phyloP scores from a whole-genome alignment of 1,140 invertebrate genomes.

The Brachionus sp. region DNA sequence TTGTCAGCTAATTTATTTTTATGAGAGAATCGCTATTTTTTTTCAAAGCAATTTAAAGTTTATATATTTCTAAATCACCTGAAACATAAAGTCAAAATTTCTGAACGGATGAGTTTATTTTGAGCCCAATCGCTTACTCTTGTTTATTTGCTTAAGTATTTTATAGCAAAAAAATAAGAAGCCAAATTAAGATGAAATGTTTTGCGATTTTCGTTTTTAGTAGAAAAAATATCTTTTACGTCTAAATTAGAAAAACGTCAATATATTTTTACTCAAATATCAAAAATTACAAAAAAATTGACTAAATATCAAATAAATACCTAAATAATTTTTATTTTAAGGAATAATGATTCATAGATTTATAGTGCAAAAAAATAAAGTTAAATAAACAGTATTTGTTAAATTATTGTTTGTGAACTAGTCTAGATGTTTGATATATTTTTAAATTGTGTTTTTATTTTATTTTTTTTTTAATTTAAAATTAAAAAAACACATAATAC shows the following conservation, averaged over 20 bases:
- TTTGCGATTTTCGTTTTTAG: neutral
- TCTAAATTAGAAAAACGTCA: neutral
- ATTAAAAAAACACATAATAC: no score
- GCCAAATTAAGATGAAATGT: neutral
- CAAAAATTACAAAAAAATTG: neutral
- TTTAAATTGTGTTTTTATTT: no score
- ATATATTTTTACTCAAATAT: neutral
- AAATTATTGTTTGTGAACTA: no score
- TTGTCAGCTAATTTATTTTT: constrained; percentile 9
- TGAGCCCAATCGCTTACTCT: neutral
- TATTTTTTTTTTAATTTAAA: no score
- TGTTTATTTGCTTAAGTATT: neutral
- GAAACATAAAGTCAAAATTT: neutral
- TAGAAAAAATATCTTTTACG: neutral
- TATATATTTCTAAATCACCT: neutral
- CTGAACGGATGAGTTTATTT: neutral
- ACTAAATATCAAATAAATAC: neutral
- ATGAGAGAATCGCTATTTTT: neutral
- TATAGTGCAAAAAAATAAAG: neutral
- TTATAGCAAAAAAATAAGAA: neutral
- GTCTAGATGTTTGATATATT: no score
- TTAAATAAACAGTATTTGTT: no score
- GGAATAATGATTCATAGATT: neutral
- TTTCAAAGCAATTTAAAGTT: neutral
- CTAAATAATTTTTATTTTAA: neutral